phyloP scores from a whole-genome alignment of 2,797 vertebrate genomes.

The Avahi laniger region DNA sequence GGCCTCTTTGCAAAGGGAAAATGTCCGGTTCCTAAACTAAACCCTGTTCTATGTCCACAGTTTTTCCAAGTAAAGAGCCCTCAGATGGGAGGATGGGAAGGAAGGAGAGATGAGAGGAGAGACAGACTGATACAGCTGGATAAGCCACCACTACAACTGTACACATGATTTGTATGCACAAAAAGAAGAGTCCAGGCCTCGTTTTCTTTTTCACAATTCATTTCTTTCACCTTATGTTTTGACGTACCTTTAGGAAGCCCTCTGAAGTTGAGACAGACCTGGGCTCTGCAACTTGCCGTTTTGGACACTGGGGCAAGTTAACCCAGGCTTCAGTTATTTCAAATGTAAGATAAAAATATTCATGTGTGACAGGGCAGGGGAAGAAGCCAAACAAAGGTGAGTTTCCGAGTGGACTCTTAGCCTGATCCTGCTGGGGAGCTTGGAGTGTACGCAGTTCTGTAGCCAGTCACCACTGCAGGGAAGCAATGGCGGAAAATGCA shows the following conservation, averaged over 20 bases:
- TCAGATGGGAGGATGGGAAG: not conserved
- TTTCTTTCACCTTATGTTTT: not conserved
- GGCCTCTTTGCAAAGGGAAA: not conserved
- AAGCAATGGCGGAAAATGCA: not conserved
- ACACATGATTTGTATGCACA: rapidly evolving
- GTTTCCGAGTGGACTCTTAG: not conserved
- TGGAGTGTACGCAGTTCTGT: not conserved
- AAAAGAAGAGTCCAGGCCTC: not conserved
- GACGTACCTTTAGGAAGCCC: not conserved
- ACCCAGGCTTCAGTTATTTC: not conserved
- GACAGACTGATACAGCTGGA: too few species aligned
- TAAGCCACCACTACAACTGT: not conserved
- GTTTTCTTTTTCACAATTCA: not conserved
- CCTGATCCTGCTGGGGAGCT: not conserved
- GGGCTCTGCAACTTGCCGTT: not conserved
- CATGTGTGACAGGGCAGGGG: not conserved
- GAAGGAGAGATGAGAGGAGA: not conserved
- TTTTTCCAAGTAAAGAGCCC: not conserved
- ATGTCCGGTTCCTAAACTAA: not conserved
- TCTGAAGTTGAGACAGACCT: not conserved
- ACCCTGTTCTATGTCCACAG: not conserved
- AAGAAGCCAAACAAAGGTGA: not conserved
- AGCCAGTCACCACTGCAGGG: not conserved
- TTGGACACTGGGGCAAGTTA: not conserved
- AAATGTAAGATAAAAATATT: not conserved